Conservation (phyloP, 2,888 invertebrate genomes). For the Drosophila hamatofila region DNA sequence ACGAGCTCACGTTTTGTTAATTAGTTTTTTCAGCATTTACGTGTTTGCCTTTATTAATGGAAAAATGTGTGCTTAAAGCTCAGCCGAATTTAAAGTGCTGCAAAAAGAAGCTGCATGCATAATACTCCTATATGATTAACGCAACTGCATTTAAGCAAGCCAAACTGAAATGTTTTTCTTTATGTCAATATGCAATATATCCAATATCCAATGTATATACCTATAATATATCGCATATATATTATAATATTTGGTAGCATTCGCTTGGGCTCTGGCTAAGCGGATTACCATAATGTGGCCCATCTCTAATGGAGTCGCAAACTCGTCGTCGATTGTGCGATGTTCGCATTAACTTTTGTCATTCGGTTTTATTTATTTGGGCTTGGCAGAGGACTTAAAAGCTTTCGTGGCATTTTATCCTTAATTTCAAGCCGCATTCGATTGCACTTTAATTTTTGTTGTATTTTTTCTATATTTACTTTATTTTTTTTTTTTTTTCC, state of each 20-base stretch:
- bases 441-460: conserved; percentile 63
- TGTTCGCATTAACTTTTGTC: conserved; percentile 58
- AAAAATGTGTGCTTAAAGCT: background rate
- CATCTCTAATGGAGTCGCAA: conserved; percentile 45
- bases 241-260: conserved; percentile 2
- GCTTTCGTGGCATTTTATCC: conserved; percentile 66
- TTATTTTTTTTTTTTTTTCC: conserved; percentile 15
- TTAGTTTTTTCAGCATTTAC: conserved; percentile 43
- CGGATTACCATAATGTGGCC: conserved; percentile 12
- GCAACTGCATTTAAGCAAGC: background rate
- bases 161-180: too few species aligned
- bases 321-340: conserved; percentile 12
- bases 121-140: background rate
- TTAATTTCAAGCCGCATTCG: conserved; percentile 64
- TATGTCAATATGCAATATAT: too few species aligned
- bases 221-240: background rate
- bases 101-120: background rate
- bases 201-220: background rate
- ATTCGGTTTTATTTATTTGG: conserved; percentile 40
- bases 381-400: conserved; percentile 55
- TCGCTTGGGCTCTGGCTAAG: conserved; percentile 1
- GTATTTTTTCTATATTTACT: background rate
- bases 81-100: background rate
- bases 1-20: conserved; percentile 50
- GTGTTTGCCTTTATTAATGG: conserved; percentile 27